Evolutionary conservation across 2,113 vertebrate genomes (phyloP).

Genomic region (Actenoides hombroni): DNA sequence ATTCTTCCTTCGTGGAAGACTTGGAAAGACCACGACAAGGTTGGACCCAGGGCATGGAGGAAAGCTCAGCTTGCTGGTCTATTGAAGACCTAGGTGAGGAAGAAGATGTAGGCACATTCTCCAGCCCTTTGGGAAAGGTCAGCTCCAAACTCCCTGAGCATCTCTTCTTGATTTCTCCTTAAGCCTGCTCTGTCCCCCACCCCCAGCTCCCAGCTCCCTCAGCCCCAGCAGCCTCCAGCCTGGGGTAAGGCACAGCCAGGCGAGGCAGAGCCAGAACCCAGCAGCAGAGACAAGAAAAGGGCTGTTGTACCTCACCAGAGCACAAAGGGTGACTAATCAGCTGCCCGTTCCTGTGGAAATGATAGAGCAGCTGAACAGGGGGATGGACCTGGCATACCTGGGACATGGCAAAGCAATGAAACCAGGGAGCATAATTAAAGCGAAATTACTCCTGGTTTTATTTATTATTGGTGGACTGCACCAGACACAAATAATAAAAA

Average conservation of each 20-base stretch:
- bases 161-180: not conserved
- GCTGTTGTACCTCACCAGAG: not conserved
- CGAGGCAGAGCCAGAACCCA: rapidly evolving
- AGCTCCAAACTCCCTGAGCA: not conserved
- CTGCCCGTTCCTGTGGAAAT: not conserved
- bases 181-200: rapidly evolving
- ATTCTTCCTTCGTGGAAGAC: too few species aligned
- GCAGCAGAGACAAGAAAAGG: not conserved
- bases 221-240: not conserved
- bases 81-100: not conserved
- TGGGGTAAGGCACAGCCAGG: rapidly evolving
- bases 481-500: slow-evolving; percentile 21
- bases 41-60: too few species aligned
- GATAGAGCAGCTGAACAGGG: not conserved
- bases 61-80: not conserved
- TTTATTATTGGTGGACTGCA: slow-evolving; percentile 47
- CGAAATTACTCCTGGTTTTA: not conserved
- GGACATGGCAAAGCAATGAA: not conserved
- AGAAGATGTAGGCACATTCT: not conserved
- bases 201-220: not conserved
- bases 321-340: not conserved
- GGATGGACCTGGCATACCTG: not conserved
- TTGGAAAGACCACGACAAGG: too few species aligned
- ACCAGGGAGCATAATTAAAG: slow-evolving; percentile 33
- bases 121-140: not conserved